A percentile compares a stretch with the other conserved stretches of the same genome.
phyloP scores from a whole-genome alignment of 2,888 invertebrate genomes.

The Hedya salicella region DNA sequence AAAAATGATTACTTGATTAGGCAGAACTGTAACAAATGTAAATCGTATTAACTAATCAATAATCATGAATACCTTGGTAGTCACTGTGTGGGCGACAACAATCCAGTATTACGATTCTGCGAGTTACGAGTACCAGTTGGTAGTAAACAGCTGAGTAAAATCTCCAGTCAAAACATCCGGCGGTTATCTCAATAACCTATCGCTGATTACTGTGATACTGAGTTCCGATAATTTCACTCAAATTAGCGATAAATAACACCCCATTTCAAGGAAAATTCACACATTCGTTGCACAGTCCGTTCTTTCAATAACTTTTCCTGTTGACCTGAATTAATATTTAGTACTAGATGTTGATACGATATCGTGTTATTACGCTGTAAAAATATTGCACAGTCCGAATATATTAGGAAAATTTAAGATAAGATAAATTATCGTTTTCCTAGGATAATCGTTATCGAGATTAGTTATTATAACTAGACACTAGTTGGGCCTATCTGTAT shows the following conservation, averaged over 20 bases:
- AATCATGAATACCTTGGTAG: neutral
- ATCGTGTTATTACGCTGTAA: slow-evolving; percentile 24
- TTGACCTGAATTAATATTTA: slow-evolving; percentile 35
- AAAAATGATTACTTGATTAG: no score
- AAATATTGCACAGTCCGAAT: slow-evolving; percentile 17
- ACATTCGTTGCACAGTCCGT: neutral
- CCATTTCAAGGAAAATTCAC: slow-evolving; percentile 19
- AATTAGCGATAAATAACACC: neutral
- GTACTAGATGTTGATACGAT: slow-evolving; percentile 29
- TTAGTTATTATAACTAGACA: slow-evolving; percentile 15
- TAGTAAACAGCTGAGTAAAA: slow-evolving; percentile 24
- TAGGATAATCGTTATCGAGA: slow-evolving; percentile 19
- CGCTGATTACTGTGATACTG: slow-evolving; percentile 8
- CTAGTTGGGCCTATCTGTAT: neutral
- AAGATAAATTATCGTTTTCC: slow-evolving; percentile 26
- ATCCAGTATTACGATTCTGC: slow-evolving; percentile 5
- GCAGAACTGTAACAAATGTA: no score
- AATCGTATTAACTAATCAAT: no score
- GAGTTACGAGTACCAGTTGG: slow-evolving; percentile 2
- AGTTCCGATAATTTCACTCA: slow-evolving; percentile 6
- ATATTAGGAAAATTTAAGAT: slow-evolving; percentile 11
- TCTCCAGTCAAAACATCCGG: slow-evolving; percentile 28
- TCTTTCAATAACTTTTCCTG: slow-evolving; percentile 32
- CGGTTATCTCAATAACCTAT: slow-evolving; percentile 16
- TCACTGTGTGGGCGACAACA: slow-evolving; percentile 10